phyloP scores from a whole-genome alignment of 2,113 vertebrate species.

The Equus quagga region DNA sequence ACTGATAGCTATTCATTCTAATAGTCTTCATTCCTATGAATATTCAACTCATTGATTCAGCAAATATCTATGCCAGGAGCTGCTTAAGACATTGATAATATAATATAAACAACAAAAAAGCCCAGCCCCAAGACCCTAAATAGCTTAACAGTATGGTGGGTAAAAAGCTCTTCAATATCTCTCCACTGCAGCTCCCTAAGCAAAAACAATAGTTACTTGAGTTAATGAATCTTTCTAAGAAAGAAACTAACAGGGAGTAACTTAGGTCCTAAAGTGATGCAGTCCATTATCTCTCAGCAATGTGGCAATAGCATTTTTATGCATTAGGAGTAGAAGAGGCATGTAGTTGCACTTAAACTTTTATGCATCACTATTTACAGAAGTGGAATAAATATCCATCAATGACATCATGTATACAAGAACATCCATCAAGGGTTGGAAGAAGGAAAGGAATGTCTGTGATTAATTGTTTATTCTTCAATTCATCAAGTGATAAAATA shows the following conservation, averaged over 20 bases:
- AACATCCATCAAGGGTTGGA: constrained; percentile 67
- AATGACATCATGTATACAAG: constrained; percentile 67
- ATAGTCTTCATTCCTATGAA: background rate
- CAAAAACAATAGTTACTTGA: constrained; percentile 29
- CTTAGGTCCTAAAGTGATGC: constrained; percentile 22
- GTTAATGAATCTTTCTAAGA: constrained; percentile 34
- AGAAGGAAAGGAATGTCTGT: constrained; percentile 53
- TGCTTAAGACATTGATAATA: background rate
- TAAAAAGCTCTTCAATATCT: background rate
- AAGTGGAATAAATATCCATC: constrained; percentile 77
- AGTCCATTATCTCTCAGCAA: constrained; percentile 67
- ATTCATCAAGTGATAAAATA: constrained; percentile 69
- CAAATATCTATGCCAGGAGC: background rate
- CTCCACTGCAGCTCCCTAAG: background rate
- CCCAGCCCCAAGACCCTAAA: background rate
- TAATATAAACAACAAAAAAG: background rate
- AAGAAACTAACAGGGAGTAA: constrained; percentile 47
- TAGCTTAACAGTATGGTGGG: background rate
- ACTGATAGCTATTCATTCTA: background rate
- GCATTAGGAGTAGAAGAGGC: constrained; percentile 58
- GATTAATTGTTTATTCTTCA: constrained; percentile 78
- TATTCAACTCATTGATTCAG: background rate
- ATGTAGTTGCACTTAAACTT: constrained; percentile 67
- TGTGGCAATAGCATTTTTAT: constrained; percentile 68
- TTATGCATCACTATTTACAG: constrained; percentile 70